These are phyloP conservation scores for Phalanger gymnotis DNA, from an alignment of 2,797 vertebrate species.

Conservation along the genomic window DNA sequence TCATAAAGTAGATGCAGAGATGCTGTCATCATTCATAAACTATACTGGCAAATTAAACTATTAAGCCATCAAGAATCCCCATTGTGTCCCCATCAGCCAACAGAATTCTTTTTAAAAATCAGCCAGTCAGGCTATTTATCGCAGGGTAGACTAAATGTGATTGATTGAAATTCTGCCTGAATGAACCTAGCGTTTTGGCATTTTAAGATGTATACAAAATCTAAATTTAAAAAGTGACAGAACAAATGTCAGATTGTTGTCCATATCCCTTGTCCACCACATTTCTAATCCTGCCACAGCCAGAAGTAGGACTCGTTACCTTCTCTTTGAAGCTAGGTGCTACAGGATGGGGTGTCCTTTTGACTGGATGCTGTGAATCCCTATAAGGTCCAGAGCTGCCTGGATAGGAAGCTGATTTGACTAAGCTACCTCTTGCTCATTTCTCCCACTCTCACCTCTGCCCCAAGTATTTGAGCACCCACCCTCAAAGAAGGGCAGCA, in stretches of 20 bases:
- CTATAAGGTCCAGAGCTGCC: neutral
- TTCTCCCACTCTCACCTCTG: neutral
- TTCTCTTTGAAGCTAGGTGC: neutral
- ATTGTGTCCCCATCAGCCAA: neutral
- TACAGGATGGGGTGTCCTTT: neutral
- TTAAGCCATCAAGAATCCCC: neutral
- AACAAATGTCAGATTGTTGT: neutral
- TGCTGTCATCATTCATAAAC: neutral
- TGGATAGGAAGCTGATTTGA: neutral
- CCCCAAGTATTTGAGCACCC: neutral
- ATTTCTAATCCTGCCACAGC: neutral
- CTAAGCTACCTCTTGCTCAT: neutral
- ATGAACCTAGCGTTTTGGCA: neutral
- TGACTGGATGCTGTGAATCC: neutral
- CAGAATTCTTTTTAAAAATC: neutral
- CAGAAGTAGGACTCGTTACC: neutral
- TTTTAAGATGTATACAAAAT: neutral
- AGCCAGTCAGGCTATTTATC: slow-evolving; percentile 1
- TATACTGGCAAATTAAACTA: neutral
- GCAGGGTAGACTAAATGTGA: neutral
- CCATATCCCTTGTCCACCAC: neutral
- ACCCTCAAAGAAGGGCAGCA: neutral
- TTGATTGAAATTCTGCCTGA: neutral
- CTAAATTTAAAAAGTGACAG: neutral
- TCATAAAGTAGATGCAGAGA: neutral